Percentiles rank a stretch among this genome's conserved stretches.
phyloP scores from a whole-genome alignment of 2,113 vertebrate species.

The Pandion haliaetus region DNA sequence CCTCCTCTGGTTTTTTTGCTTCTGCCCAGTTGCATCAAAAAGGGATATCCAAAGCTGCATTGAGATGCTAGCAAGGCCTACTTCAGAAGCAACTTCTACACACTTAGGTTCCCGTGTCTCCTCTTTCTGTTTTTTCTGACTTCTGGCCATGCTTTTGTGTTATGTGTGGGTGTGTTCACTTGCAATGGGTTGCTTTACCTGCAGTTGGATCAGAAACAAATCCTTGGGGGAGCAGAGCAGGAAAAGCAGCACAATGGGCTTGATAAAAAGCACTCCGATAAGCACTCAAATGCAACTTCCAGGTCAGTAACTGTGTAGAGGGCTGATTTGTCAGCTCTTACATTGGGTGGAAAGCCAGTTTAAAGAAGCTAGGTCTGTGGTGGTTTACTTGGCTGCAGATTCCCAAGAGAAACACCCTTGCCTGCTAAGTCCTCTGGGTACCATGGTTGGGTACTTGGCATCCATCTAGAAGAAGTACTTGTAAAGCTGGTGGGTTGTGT shows the following conservation, averaged over 20 bases:
- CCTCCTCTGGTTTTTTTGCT: neutral
- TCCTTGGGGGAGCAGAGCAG: neutral
- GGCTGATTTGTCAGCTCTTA: neutral
- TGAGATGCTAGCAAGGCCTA: neutral
- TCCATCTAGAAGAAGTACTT: neutral
- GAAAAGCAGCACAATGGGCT: conserved; percentile 20
- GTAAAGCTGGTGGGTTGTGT: neutral
- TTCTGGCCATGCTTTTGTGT: neutral
- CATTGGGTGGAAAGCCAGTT: neutral
- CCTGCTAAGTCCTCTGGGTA: neutral
- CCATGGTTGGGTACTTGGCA: neutral
- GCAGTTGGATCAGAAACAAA: neutral
- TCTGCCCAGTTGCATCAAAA: neutral
- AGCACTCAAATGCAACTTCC: neutral
- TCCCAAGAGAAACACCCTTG: neutral
- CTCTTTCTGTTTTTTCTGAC: neutral
- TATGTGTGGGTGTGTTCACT: neutral
- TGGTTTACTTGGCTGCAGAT: neutral
- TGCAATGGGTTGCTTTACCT: neutral
- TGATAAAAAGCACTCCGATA: neutral
- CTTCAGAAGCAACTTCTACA: neutral
- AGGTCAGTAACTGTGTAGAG: neutral
- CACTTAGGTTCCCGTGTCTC: neutral
- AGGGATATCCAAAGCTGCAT: neutral
- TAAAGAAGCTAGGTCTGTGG: neutral